Percentiles rank a stretch among this genome's conserved stretches.
Evolutionary conservation across 2,797 vertebrate species (phyloP).

Genomic region (Xenops minutus): DNA sequence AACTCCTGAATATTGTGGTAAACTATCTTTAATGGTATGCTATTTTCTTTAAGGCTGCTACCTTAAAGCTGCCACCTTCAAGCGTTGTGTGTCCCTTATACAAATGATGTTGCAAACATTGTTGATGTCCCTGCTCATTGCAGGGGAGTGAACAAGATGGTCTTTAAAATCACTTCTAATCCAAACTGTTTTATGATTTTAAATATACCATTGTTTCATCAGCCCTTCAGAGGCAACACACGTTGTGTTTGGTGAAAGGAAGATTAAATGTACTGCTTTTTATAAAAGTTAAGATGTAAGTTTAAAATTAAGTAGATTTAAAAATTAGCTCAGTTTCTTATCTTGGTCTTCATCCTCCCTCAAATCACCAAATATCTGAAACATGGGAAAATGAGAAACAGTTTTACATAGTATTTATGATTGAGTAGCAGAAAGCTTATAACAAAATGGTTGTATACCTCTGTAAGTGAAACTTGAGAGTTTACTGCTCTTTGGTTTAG

Average conservation of each 20-base stretch:
- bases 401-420: not conserved
- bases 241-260: not conserved
- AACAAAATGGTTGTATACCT: not conserved
- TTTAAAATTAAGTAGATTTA: not conserved
- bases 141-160: not conserved
- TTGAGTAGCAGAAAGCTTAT: not conserved
- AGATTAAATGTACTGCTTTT: not conserved
- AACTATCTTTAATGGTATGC: not conserved
- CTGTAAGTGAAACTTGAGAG: not conserved
- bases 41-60: not conserved
- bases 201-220: fast-evolving
- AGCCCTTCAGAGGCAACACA: not conserved
- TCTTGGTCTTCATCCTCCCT: not conserved
- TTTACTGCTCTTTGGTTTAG: no score
- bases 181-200: not conserved
- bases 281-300: not conserved
- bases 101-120: not conserved
- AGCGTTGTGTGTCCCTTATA: not conserved
- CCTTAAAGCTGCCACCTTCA: not conserved
- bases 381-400: not conserved
- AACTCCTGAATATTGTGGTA: not conserved
- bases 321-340: not conserved
- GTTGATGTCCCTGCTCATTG: not conserved
- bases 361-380: not conserved
- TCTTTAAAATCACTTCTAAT: not conserved